phyloP scores from a whole-genome alignment of 2,797 vertebrate genomes.

The Muscicapa striata region DNA sequence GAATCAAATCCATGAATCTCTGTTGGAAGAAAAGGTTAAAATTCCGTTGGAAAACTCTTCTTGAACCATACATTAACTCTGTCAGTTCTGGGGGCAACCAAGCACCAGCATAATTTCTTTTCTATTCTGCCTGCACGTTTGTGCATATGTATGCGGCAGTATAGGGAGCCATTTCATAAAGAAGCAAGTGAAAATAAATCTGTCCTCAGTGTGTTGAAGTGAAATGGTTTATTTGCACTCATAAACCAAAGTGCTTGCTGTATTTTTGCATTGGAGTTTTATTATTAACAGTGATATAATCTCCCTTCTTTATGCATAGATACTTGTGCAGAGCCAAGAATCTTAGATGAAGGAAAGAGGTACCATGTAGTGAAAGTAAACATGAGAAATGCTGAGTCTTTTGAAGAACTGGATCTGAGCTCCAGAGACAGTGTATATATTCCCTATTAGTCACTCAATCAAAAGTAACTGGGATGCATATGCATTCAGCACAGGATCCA shows the following conservation, averaged over 20 bases:
- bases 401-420: slow-evolving; percentile 9
- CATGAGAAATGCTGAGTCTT: not conserved
- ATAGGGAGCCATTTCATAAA: slow-evolving; percentile 40
- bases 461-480: not conserved
- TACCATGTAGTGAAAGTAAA: slow-evolving; percentile 19
- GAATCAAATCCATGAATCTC: slow-evolving; percentile 34
- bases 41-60: slow-evolving; percentile 56
- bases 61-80: slow-evolving; percentile 65
- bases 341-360: slow-evolving; percentile 6
- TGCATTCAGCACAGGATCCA: not conserved
- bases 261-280: slow-evolving; percentile 67
- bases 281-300: slow-evolving; percentile 51
- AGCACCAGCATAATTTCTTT: slow-evolving; percentile 43
- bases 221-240: slow-evolving; percentile 60
- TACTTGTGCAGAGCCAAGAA: not conserved
- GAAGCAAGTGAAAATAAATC: slow-evolving; percentile 59
- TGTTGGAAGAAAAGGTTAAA: slow-evolving; percentile 70
- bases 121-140: not conserved
- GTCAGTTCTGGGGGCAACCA: slow-evolving; percentile 51
- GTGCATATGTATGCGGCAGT: not conserved
- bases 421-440: not conserved
- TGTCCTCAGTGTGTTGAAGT: slow-evolving; percentile 47
- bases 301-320: slow-evolving; percentile 16
- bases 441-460: not conserved
- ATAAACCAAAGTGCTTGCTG: slow-evolving; percentile 63